These are phyloP conservation scores for Lacanobia oleracea DNA, from an alignment of 2,888 invertebrate genomes.

Conservation along the genomic window DNA sequence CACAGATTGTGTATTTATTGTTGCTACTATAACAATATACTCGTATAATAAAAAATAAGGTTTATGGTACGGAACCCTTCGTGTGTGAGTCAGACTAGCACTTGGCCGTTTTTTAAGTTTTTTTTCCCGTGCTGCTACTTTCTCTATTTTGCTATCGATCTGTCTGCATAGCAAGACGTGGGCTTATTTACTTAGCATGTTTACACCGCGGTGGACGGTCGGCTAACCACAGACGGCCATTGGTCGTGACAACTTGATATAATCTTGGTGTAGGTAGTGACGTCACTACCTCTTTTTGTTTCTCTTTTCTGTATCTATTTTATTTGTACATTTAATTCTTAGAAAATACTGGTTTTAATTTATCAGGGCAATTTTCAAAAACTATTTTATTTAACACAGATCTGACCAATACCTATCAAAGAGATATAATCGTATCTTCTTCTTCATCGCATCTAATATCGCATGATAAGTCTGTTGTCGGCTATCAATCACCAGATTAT, in stretches of 20 bases:
- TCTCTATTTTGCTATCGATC: slow-evolving; percentile 39
- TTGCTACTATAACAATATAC: too few species aligned
- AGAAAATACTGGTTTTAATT: too few species aligned
- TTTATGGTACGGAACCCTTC: too few species aligned
- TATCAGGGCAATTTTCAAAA: not conserved
- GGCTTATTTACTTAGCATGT: slow-evolving; percentile 23
- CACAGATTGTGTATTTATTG: too few species aligned
- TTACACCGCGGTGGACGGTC: not conserved
- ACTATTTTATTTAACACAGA: too few species aligned
- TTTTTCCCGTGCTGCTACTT: not conserved
- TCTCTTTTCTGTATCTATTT: not conserved
- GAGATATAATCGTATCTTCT: too few species aligned
- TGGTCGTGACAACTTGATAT: slow-evolving; percentile 32
- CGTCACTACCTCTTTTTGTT: not conserved
- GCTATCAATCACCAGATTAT: slow-evolving; percentile 20
- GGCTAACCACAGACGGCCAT: slow-evolving; percentile 29
- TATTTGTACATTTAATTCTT: not conserved
- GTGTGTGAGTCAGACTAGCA: too few species aligned
- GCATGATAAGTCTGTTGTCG: not conserved
- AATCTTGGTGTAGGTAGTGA: slow-evolving; percentile 13
- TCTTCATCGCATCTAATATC: not conserved
- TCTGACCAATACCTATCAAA: too few species aligned
- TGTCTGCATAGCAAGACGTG: slow-evolving; percentile 25
- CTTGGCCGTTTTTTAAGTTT: too few species aligned
- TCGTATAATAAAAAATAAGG: too few species aligned